Conservation (phyloP, 1,140 invertebrate genomes). For the Oncopodura yosiiana region DNA sequence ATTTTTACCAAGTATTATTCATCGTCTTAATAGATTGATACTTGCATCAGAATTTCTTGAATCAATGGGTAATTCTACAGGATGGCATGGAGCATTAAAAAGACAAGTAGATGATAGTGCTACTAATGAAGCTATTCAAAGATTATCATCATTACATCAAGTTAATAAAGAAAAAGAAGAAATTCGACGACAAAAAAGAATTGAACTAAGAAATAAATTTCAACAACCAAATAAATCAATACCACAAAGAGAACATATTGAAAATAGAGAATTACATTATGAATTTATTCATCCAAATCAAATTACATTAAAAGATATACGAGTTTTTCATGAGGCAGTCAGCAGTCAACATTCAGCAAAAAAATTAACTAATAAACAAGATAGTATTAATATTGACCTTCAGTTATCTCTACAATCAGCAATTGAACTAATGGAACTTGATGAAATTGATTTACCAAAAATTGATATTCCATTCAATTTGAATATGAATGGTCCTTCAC, state of each 20-base stretch:
- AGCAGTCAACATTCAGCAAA: constrained; percentile 16
- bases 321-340: constrained; percentile 20
- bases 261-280: constrained; percentile 18
- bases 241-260: constrained; percentile 6
- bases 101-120: background rate
- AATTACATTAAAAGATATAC: constrained; percentile 9
- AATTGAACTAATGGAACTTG: background rate
- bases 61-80: background rate
- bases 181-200: background rate
- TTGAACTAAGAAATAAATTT: background rate
- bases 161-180: constrained; percentile 1
- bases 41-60: constrained; percentile 39
- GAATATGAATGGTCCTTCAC: background rate
- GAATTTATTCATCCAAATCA: constrained; percentile 23
- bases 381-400: background rate
- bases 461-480: background rate
- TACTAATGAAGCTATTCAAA: background rate
- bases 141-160: background rate
- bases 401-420: background rate
- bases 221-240: constrained; percentile 3
- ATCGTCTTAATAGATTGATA: constrained; percentile 41
- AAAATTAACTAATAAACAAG: constrained; percentile 3
- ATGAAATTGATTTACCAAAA: background rate
- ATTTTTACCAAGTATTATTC: constrained; percentile 42
- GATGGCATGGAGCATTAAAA: background rate